phyloP scores from a whole-genome alignment of 2,888 invertebrate genomes.

The Hololepta plana region DNA sequence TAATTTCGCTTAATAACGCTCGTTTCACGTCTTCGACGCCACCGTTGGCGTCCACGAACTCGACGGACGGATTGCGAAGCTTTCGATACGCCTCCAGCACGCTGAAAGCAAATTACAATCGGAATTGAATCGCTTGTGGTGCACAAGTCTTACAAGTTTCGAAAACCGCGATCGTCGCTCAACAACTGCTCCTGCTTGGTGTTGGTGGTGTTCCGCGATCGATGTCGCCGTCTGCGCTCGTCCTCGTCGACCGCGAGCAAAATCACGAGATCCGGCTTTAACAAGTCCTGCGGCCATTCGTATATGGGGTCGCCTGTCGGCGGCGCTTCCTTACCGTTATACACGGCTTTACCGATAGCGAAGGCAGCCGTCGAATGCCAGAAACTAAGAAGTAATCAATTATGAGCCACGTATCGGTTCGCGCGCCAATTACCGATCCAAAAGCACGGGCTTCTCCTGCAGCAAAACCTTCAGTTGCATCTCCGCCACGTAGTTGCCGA shows the following conservation, averaged over 20 bases:
- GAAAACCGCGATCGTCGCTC: conserved; percentile 15
- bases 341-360: conserved; percentile 22
- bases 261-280: conserved; percentile 26
- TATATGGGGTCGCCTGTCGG: conserved; percentile 18
- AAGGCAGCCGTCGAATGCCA: conserved; percentile 31
- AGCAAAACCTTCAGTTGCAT: conserved; percentile 20
- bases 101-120: conserved; percentile 7
- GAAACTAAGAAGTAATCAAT: conserved; percentile 17
- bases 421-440: conserved; percentile 24
- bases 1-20: too few species aligned
- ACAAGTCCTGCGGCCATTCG: conserved; percentile 27
- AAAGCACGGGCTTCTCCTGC: conserved; percentile 22
- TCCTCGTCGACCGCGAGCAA: conserved; percentile 26
- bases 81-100: conserved; percentile 9
- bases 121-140: too few species aligned
- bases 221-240: conserved; percentile 20
- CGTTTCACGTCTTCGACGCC: conserved; percentile 4
- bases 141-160: conserved; percentile 18
- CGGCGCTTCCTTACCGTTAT: conserved; percentile 17
- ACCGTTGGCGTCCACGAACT: conserved; percentile 8
- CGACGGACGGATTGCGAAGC: conserved; percentile 9
- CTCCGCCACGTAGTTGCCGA: conserved; percentile 30
- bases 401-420: too few species aligned
- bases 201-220: conserved; percentile 14
- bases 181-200: conserved; percentile 21